A percentile compares a stretch with the other conserved stretches of the same genome.
Evolutionary conservation across 2,888 invertebrate genomes (phyloP).

Genomic region (Panorpa germanica): DNA sequence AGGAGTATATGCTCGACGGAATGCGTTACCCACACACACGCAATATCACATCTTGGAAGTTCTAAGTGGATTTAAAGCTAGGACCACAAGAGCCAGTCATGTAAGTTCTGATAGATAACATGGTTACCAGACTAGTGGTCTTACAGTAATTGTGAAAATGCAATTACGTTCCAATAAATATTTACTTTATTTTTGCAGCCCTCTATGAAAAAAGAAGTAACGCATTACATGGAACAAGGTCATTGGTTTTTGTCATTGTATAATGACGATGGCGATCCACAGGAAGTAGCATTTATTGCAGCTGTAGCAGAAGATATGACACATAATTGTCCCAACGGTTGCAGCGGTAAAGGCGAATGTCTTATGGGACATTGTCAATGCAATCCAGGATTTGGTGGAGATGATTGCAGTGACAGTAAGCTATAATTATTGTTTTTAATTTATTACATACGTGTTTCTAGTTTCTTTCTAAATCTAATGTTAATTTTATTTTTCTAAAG

Average conservation of each 20-base stretch:
- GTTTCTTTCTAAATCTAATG: constrained; percentile 1
- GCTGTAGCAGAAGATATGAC: constrained; percentile 82
- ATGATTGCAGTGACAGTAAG: constrained; percentile 92
- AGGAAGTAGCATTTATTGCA: constrained; percentile 70
- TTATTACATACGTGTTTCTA: not conserved
- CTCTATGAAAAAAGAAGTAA: constrained; percentile 77
- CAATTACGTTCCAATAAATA: constrained; percentile 6
- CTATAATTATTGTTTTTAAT: constrained; percentile 13
- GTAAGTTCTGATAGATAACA: constrained; percentile 35
- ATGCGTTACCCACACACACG: constrained; percentile 88
- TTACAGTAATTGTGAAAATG: constrained; percentile 2
- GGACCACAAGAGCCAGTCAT: constrained; percentile 68
- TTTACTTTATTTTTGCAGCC: constrained; percentile 31
- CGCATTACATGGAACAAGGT: constrained; percentile 89
- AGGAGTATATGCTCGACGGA: constrained; percentile 86
- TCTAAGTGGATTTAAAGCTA: constrained; percentile 72
- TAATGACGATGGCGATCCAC: constrained; percentile 86
- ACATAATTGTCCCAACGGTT: constrained; percentile 88
- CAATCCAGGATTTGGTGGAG: constrained; percentile 89
- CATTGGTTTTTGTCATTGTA: constrained; percentile 92
- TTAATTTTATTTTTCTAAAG: constrained; percentile 26
- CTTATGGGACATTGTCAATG: constrained; percentile 89
- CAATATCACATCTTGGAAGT: constrained; percentile 93
- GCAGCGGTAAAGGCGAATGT: constrained; percentile 94
- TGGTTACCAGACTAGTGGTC: not conserved